Conservation (phyloP, 2,888 invertebrate species). For the Gasteruption jaculator region DNA sequence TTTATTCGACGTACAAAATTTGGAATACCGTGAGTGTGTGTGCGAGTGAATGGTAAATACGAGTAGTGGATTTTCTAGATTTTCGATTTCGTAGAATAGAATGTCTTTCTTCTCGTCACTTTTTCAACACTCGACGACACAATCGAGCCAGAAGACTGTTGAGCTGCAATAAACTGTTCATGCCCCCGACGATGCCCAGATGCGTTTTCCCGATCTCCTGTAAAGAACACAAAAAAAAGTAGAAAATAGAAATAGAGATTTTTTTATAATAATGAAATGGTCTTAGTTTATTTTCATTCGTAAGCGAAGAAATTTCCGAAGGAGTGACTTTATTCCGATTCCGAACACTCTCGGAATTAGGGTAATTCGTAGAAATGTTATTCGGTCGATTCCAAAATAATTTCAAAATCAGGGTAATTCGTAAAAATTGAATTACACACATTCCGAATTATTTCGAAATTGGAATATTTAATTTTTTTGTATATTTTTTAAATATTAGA, state of each 20-base stretch:
- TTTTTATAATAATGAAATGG: constrained; percentile 7
- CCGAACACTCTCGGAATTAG: too few relatives aligned
- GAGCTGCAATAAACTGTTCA: constrained; percentile 83
- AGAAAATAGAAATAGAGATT: constrained; percentile 8
- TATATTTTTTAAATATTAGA: not conserved
- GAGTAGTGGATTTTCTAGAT: not conserved
- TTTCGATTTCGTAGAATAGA: not conserved
- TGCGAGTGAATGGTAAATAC: not conserved
- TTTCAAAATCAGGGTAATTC: too few relatives aligned
- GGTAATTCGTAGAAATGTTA: too few relatives aligned
- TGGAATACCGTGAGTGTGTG: too few relatives aligned
- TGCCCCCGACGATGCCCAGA: constrained; percentile 85
- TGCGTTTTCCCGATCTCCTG: constrained; percentile 90
- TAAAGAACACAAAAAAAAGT: constrained; percentile 27
- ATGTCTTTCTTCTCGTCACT: constrained; percentile 19
- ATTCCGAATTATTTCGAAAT: too few relatives aligned
- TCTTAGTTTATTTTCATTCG: not conserved
- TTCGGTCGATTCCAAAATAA: too few relatives aligned
- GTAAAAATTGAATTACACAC: too few relatives aligned
- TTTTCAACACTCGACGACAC: constrained; percentile 56
- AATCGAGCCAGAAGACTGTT: constrained; percentile 82
- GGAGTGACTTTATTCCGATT: too few relatives aligned
- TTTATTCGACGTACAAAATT: too few relatives aligned
- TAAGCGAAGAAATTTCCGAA: not conserved
- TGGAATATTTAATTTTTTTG: too few relatives aligned